Conservation (phyloP, 2,888 invertebrate genomes). For the Proisotoma minuta region DNA sequence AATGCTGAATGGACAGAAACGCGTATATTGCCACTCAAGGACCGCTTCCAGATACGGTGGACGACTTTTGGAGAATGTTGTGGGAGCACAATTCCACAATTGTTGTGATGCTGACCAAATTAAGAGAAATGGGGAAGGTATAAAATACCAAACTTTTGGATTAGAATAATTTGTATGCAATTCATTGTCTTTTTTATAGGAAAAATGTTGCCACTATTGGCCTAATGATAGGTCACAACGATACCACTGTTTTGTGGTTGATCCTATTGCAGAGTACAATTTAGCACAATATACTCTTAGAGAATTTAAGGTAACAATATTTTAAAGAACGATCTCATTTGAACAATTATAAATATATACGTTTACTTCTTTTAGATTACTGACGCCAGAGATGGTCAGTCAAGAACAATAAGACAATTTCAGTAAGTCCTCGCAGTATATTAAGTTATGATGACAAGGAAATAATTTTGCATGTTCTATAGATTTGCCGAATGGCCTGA, state of each 20-base stretch:
- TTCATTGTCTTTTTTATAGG: slow-evolving; percentile 58
- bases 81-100: slow-evolving; percentile 99
- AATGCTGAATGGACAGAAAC: slow-evolving; percentile 58
- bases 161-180: not conserved
- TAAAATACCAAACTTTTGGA: slow-evolving; percentile 51
- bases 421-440: too few species aligned
- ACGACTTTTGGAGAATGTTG: slow-evolving; percentile 99
- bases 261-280: slow-evolving; percentile 98
- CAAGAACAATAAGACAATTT: slow-evolving; percentile 91
- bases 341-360: too few species aligned
- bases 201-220: slow-evolving; percentile 99
- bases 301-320: slow-evolving; percentile 74
- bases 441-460: too few species aligned
- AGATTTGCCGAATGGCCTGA: slow-evolving; percentile 96
- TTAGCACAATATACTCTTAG: slow-evolving; percentile 98
- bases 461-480: too few species aligned
- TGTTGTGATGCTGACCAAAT: slow-evolving; percentile 96
- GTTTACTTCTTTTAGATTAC: slow-evolving; percentile 63
- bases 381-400: slow-evolving; percentile 94
- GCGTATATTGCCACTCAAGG: slow-evolving; percentile 89
- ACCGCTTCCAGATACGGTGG: slow-evolving; percentile 91
- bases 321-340: not conserved
- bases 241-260: slow-evolving; percentile 96
- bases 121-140: slow-evolving; percentile 95
- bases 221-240: slow-evolving; percentile 94